Evolutionary conservation across 2,888 invertebrate species (phyloP).

Genomic region (Cheilosia soror): DNA sequence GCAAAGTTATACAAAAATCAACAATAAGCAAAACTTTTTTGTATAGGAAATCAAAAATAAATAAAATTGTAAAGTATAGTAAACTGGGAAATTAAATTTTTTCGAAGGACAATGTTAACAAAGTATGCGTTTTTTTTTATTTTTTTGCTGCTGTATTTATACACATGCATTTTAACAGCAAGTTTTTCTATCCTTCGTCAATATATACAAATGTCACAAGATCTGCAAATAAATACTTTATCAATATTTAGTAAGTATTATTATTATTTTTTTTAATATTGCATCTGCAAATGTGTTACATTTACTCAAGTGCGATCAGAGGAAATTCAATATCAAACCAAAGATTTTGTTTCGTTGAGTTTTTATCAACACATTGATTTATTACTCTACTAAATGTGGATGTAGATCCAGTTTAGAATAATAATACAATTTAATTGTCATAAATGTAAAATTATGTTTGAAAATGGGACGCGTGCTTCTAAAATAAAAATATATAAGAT

Average conservation of each 20-base stretch:
- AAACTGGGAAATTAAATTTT: too few relatives aligned
- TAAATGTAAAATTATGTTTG: neutral
- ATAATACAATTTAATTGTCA: conserved; percentile 2
- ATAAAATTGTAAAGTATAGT: too few relatives aligned
- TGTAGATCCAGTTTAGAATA: conserved; percentile 15
- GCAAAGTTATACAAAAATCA: too few relatives aligned
- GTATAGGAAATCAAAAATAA: too few relatives aligned
- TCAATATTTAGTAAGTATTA: neutral
- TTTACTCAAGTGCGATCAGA: conserved; percentile 3
- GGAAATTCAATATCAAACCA: conserved; percentile 43
- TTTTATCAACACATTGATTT: conserved; percentile 47
- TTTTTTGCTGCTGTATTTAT: too few relatives aligned
- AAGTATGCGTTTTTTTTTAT: too few relatives aligned
- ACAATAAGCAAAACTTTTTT: too few relatives aligned
- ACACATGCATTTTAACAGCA: too few relatives aligned
- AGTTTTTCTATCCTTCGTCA: too few relatives aligned
- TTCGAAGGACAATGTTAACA: too few relatives aligned
- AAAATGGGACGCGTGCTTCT: neutral
- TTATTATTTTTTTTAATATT: neutral
- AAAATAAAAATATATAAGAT: conserved; percentile 6
- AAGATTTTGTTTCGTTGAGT: conserved; percentile 60
- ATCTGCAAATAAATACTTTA: neutral
- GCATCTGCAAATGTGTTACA: neutral
- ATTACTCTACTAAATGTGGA: conserved; percentile 10
- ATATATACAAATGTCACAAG: too few relatives aligned